Evolutionary conservation across 2,888 invertebrate species (phyloP), one percentile per base, ranked within the genome.

Genomic region (Norana najaformis): DNA sequence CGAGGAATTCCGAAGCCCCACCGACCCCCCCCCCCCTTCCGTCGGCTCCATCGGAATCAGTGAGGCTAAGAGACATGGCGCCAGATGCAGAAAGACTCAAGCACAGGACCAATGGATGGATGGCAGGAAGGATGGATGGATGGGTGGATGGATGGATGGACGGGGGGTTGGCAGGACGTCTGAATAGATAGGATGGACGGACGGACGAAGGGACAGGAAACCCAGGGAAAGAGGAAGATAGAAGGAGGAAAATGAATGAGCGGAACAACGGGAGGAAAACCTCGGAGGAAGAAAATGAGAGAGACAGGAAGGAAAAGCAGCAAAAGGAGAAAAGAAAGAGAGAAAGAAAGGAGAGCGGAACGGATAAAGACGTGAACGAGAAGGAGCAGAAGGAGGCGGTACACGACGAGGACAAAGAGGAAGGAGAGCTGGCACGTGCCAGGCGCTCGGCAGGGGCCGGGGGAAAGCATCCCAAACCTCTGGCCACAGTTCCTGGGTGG

Each of bases 41-140:
- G n/a, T n/a, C 69, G 69, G 69, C 69, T 69, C 69, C 69, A n/a
- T 69, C 69, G 69, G 69, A 30, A 69, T 69, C n/a, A 1, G n/a
- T n/a, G 69, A 69, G 69, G 69, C 69, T 69, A 69, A 30, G 69
- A 69, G 69, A 69, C 69, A 69, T n/a, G 69, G 69, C 69, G 69
- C 69, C 69, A 69, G 69, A 69, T n/a, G n/a, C 69, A 69, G 30
- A n/a, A 30, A 69, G 69, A 69, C 69, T n/a, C 30, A n/a, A 69
- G n/a, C 69, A 11, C n/a, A 69, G 69, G 69, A 69, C 69, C 4
- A 69, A 69, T n/a, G 69, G 69, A 69, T 1, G 69, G n/a, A 53
- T 0, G 18, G 47, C 53, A 53, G 53, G 23, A n/a, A 20, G 47
- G 23, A 47, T 23, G 47, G 23, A 47, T 23, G 47, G 47, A 23